Base-by-base conservation (phyloP, 2,113 vertebrate genomes). In the Illadopsis cleaveri region DNA sequence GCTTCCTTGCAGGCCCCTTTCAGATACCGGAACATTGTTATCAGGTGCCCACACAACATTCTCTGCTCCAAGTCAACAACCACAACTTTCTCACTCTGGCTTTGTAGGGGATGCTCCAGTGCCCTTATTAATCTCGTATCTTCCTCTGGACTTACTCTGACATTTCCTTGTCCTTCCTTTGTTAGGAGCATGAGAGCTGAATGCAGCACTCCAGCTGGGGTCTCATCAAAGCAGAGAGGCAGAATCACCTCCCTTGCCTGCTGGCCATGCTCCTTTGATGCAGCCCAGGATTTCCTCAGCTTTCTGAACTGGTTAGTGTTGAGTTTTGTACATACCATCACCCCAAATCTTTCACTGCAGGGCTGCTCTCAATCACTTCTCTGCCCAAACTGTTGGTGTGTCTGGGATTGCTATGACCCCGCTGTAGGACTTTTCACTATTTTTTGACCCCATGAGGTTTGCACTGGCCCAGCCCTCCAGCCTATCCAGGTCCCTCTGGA, bases 151-250 rank as follows among this genome's bases (percentile, higher is more conserved):
- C 10, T 35, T 50, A 18, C 30, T 47, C 31, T 11, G 22, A 13
- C 44, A 30, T 31, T 20, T 50, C 24, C 12, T 35, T 35, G 20
- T 50, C 24, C 31, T 70, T 70, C 24, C 5, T 19, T 12, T 35
- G 7, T 1, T 35, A 30, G 14, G 9, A 5, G 0, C 15, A 6
- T 4, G 3, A 40, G 11, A 4, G 4, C 19, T 50, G 65, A 9
- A 10, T 1, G 2, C 28, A 69, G 23, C 18, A 11, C 9, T 60
- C 11, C 53, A 69, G 23, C 15, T 19, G 35, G 11, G 23, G 5
- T 56, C 22, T 38, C 27, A 16, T 7, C 27, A 80, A 42, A 58
- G 42, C 9, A 81, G 11, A 69, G 42, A 28, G 62, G 18, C 17
- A 69, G 51, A 57, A 68, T 57, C 22, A 3, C 17, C n/a, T 48